These are phyloP conservation scores for Rotaria sp. DNA, from an alignment of 2,888 invertebrate species.

Conservation along the genomic window DNA sequence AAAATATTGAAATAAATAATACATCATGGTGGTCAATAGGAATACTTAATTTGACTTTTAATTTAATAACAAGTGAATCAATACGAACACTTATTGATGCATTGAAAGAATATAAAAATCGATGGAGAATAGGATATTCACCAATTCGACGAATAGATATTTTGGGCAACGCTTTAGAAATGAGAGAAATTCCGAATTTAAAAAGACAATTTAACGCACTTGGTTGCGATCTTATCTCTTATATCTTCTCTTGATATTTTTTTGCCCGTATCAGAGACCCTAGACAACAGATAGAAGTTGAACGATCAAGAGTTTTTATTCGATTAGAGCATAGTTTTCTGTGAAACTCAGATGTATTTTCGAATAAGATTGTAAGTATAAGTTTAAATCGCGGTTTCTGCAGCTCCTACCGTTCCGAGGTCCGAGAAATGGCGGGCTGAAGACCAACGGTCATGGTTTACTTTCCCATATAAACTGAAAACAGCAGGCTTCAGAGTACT, in stretches of 20 bases:
- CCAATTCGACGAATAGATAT: not conserved
- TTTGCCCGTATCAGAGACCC: not conserved
- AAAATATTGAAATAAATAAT: not conserved
- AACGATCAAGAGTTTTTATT: too few species aligned
- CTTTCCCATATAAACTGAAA: too few species aligned
- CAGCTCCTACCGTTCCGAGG: too few species aligned
- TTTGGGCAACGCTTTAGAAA: not conserved
- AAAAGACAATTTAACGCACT: not conserved
- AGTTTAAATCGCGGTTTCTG: too few species aligned
- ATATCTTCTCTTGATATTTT: not conserved
- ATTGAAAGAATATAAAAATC: constrained; percentile 13
- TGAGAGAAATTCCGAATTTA: constrained; percentile 20
- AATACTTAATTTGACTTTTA: not conserved
- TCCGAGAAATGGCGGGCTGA: too few species aligned
- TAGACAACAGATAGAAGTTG: too few species aligned
- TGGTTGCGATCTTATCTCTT: not conserved
- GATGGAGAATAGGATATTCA: not conserved
- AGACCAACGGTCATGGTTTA: too few species aligned
- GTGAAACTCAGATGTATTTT: too few species aligned
- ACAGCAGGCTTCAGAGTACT: too few species aligned
- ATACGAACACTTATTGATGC: not conserved
- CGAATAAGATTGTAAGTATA: too few species aligned
- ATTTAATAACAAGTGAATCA: constrained; percentile 1
- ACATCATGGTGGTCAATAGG: not conserved
- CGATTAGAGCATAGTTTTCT: too few species aligned